Evolutionary conservation across 1,140 invertebrate genomes (phyloP).

Genomic region (Hyles vespertilio): DNA sequence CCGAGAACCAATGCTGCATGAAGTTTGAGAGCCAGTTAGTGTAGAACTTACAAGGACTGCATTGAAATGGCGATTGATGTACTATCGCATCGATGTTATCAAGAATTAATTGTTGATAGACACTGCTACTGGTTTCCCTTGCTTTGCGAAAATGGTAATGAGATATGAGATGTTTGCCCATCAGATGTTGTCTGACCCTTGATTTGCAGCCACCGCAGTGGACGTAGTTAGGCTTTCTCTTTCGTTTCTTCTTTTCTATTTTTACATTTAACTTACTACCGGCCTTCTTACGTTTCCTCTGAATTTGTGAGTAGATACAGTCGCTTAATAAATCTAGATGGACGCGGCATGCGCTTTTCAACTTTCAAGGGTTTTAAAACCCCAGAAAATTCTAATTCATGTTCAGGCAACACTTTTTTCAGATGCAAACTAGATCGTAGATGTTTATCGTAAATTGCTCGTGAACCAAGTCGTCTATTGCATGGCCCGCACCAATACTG

Average conservation of each 20-base stretch:
- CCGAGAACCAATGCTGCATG: slow-evolving; percentile 84
- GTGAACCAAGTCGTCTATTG: slow-evolving; percentile 83
- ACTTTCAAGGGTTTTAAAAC: slow-evolving; percentile 51
- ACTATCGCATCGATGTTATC: slow-evolving; percentile 87
- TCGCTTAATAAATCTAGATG: slow-evolving; percentile 51
- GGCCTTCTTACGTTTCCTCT: slow-evolving; percentile 36
- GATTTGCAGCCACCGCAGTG: slow-evolving; percentile 83
- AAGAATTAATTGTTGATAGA: slow-evolving; percentile 79
- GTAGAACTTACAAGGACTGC: slow-evolving; percentile 88
- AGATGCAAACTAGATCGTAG: slow-evolving; percentile 83
- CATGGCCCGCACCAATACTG: slow-evolving; percentile 88
- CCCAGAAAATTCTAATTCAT: slow-evolving; percentile 78
- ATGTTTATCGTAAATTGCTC: slow-evolving; percentile 85
- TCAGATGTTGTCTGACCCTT: slow-evolving; percentile 79
- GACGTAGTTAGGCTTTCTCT: slow-evolving; percentile 76
- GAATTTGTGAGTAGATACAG: slow-evolving; percentile 39
- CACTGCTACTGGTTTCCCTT: slow-evolving; percentile 73
- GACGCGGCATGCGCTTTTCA: slow-evolving; percentile 52
- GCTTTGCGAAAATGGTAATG: slow-evolving; percentile 86
- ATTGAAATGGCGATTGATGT: slow-evolving; percentile 88
- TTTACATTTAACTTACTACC: slow-evolving; percentile 30
- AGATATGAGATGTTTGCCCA: slow-evolving; percentile 90
- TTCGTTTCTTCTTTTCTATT: slow-evolving; percentile 68
- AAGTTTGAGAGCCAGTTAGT: slow-evolving; percentile 86
- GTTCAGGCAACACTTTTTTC: slow-evolving; percentile 81